These are phyloP conservation scores for Pelagia noctiluca DNA, from an alignment of 30 jellyfish, hydroid and myxozoan species.

Conservation along the genomic window DNA sequence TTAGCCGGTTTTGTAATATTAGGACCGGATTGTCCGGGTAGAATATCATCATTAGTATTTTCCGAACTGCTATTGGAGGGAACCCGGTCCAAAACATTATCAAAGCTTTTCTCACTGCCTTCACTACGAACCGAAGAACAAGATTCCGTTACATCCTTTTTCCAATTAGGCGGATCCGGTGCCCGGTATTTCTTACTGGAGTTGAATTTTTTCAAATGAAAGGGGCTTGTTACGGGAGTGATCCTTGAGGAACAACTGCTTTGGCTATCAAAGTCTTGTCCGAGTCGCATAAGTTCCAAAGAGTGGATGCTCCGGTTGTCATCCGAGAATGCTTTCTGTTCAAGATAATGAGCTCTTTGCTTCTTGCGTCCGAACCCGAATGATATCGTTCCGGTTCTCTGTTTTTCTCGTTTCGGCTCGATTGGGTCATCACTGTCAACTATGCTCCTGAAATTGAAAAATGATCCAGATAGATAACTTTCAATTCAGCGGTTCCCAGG, in stretches of 20 bases:
- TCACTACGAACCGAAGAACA: constrained; percentile 6
- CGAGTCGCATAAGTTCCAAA: constrained; percentile 36
- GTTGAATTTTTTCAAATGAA: constrained; percentile 6
- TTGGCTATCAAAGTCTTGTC: constrained; percentile 29
- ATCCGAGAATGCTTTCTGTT: constrained; percentile 13
- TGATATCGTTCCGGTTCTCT: constrained; percentile 55
- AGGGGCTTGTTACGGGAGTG: constrained; percentile 62
- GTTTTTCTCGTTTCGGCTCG: constrained; percentile 50
- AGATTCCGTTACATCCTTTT: not conserved
- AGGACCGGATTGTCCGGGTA: too few relatives aligned
- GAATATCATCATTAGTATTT: too few relatives aligned
- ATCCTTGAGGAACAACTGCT: constrained; percentile 65
- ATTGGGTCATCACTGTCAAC: constrained; percentile 11
- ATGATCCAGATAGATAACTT: too few relatives aligned
- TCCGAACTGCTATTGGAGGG: too few relatives aligned
- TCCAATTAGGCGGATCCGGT: constrained; percentile 56
- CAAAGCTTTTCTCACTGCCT: not conserved
- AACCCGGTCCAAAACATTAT: not conserved
- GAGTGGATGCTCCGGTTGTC: constrained; percentile 57
- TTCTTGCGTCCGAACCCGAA: constrained; percentile 60
- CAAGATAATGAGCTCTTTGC: constrained; percentile 17
- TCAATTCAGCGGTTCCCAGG: too few relatives aligned
- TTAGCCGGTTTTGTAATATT: not conserved
- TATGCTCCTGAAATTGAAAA: constrained; percentile 9
- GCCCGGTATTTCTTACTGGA: constrained; percentile 38